A percentile compares a stretch with the other conserved stretches of the same genome.
These are phyloP conservation scores for Sipha maydis DNA, from an alignment of 2,888 invertebrate species.

Conservation along the genomic window DNA sequence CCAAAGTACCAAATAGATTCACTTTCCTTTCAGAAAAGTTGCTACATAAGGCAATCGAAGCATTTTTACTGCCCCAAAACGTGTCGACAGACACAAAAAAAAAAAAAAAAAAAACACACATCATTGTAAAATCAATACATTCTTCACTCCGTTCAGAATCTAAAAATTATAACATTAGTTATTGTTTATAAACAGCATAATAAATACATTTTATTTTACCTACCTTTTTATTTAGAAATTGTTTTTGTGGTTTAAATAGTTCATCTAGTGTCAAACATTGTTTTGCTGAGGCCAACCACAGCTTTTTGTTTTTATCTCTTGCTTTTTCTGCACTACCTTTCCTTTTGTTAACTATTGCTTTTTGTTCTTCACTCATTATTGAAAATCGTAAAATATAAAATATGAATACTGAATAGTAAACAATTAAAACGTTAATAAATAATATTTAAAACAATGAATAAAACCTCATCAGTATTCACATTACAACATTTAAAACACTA, in stretches of 20 bases:
- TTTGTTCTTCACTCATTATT: not conserved
- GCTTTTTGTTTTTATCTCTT: slow-evolving; percentile 22
- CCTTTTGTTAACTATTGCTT: slow-evolving; percentile 5
- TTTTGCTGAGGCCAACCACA: not conserved
- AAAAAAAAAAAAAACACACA: too few species aligned
- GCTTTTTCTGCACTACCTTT: slow-evolving; percentile 13
- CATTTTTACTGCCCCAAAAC: too few species aligned
- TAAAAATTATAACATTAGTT: too few species aligned
- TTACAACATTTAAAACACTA: not conserved
- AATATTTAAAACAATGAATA: not conserved
- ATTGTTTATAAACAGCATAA: slow-evolving; percentile 4
- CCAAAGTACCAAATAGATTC: too few species aligned
- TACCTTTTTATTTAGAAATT: slow-evolving; percentile 15
- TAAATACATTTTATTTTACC: slow-evolving; percentile 7
- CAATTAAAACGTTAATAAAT: slow-evolving; percentile 12
- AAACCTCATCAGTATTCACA: too few species aligned
- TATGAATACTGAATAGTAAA: not conserved
- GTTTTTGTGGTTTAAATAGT: slow-evolving; percentile 15
- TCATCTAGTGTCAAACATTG: slow-evolving; percentile 10
- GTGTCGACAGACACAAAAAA: too few species aligned
- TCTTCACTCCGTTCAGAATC: too few species aligned
- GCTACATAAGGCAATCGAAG: too few species aligned
- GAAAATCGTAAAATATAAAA: slow-evolving; percentile 11
- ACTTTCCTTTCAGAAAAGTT: too few species aligned
- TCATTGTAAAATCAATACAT: too few species aligned